Evolutionary conservation across 2,888 invertebrate genomes (phyloP).

Genomic region (Stenodera caucasica): DNA sequence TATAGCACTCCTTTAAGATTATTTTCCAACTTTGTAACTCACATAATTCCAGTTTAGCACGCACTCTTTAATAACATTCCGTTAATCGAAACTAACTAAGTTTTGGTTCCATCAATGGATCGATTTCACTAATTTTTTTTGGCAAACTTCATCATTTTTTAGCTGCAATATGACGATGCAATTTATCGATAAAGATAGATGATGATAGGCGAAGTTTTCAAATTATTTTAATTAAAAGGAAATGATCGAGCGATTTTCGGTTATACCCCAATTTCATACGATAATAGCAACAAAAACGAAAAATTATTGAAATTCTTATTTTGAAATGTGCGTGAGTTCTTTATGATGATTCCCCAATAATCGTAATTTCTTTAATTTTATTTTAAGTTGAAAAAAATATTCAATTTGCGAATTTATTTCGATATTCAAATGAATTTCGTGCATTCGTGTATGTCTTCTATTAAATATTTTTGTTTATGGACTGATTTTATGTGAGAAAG

Average conservation of each 20-base stretch:
- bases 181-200: no score
- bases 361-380: no score
- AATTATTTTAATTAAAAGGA: no score
- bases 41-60: slow-evolving; percentile 12
- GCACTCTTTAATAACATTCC: slow-evolving; percentile 9
- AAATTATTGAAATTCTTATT: background rate
- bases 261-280: no score
- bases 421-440: background rate
- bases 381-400: background rate
- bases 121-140: no score
- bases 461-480: background rate
- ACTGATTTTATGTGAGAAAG: slow-evolving; percentile 26
- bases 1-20: slow-evolving; percentile 8
- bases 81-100: background rate
- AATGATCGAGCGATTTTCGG: no score
- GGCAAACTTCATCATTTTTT: no score
- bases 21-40: slow-evolving; percentile 2
- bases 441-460: slow-evolving; percentile 1
- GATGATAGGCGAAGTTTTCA: no score
- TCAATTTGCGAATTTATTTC: slow-evolving; percentile 12
- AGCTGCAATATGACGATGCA: background rate
- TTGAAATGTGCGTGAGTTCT: background rate
- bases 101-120: background rate
- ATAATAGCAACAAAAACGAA: no score
- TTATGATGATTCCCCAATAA: background rate